These are phyloP conservation scores for Arrhamphus sclerolepis DNA, from an alignment of 2,797 vertebrate species.

Conservation along the genomic window DNA sequence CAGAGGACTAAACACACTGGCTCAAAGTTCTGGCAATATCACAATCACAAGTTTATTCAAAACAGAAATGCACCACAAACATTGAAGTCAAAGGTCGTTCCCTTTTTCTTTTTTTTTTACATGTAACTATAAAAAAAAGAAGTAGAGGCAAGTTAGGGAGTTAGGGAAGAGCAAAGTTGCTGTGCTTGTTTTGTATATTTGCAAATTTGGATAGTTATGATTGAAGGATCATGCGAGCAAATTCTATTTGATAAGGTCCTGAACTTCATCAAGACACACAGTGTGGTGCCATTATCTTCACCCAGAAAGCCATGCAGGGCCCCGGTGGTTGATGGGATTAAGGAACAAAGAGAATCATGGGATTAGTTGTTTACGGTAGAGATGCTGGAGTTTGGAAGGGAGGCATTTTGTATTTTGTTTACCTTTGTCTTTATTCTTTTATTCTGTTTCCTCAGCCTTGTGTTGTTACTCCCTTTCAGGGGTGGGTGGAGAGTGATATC, in stretches of 20 bases:
- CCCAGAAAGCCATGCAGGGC: slow-evolving; percentile 54
- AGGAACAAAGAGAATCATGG: slow-evolving; percentile 64
- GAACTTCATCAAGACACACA: slow-evolving; percentile 69
- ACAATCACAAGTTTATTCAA: slow-evolving; percentile 60
- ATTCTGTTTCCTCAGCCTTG: slow-evolving; percentile 61
- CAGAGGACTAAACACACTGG: slow-evolving; percentile 37
- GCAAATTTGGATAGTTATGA: slow-evolving; percentile 29
- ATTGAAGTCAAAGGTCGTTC: slow-evolving; percentile 48
- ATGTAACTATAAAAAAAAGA: slow-evolving; percentile 64
- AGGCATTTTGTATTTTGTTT: slow-evolving; percentile 80
- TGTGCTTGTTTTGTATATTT: slow-evolving; percentile 10
- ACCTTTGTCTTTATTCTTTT: slow-evolving; percentile 68
- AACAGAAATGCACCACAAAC: slow-evolving; percentile 51
- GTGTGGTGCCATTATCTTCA: slow-evolving; percentile 66
- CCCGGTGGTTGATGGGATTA: slow-evolving; percentile 72
- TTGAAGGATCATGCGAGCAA: slow-evolving; percentile 26
- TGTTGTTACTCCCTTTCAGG: slow-evolving; percentile 64
- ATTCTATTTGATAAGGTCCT: slow-evolving; percentile 64
- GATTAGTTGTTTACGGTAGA: slow-evolving; percentile 62
- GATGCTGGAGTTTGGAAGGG: slow-evolving; percentile 49
- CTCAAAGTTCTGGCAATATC: slow-evolving; percentile 23
- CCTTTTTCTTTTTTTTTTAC: slow-evolving; percentile 28
- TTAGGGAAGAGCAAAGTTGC: too few species aligned
- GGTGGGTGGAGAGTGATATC: slow-evolving; percentile 71
- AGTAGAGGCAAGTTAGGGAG: slow-evolving; percentile 2